These are phyloP conservation scores for Pantelozetes paolii DNA, from an alignment of 2,888 invertebrate genomes.

Conservation along the genomic window DNA sequence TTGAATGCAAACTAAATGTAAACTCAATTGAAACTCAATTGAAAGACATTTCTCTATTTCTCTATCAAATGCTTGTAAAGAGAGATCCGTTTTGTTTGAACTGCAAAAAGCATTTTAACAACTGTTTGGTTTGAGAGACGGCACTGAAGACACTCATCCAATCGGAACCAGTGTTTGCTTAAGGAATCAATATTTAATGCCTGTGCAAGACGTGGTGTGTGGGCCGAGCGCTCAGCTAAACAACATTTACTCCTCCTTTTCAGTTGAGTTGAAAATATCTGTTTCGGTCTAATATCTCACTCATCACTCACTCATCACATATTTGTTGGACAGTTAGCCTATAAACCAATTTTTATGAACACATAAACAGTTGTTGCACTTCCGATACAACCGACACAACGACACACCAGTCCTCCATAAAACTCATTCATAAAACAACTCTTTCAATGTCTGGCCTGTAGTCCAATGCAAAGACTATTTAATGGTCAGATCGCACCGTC, in stretches of 20 bases:
- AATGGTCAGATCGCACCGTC: constrained; percentile 29
- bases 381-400: neutral
- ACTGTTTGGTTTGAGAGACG: constrained; percentile 27
- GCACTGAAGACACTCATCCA: constrained; percentile 17
- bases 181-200: constrained; percentile 36
- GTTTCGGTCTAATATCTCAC: neutral
- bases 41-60: neutral
- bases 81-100: constrained; percentile 35
- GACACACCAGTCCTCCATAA: no score
- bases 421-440: constrained; percentile 3
- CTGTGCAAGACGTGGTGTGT: constrained; percentile 14
- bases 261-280: constrained; percentile 12
- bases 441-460: neutral
- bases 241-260: constrained; percentile 31
- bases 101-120: constrained; percentile 33
- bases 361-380: constrained; percentile 29
- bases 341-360: constrained; percentile 25
- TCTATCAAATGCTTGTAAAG: constrained; percentile 17
- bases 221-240: constrained; percentile 26
- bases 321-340: neutral
- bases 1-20: neutral
- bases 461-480: constrained; percentile 28
- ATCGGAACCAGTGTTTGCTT: constrained; percentile 19
- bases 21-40: neutral
- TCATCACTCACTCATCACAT: constrained; percentile 24